Percentiles rank a stretch among this genome's conserved stretches.
phyloP scores from a whole-genome alignment of 2,113 vertebrate species.

The Sinocyclocheilus maitianheensis region DNA sequence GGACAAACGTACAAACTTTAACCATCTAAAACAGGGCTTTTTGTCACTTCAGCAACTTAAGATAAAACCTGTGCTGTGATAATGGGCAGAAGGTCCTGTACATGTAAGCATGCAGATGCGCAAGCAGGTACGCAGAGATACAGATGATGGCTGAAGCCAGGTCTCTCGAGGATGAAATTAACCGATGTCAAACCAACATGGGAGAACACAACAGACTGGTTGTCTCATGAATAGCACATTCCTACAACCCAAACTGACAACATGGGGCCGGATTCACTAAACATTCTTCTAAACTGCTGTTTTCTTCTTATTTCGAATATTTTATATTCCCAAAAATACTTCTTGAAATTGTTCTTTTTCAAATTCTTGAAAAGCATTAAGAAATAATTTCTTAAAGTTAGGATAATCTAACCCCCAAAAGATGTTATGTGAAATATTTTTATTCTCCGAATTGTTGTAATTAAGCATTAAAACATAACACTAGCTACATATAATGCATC shows the following conservation, averaged over 20 bases:
- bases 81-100: neutral
- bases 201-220: neutral
- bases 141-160: neutral
- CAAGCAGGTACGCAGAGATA: neutral
- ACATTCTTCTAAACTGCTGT: too few relatives aligned
- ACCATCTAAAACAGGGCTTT: neutral
- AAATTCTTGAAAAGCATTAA: too few relatives aligned
- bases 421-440: too few relatives aligned
- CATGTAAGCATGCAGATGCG: conserved; percentile 10
- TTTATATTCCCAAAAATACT: too few relatives aligned
- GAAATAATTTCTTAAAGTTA: too few relatives aligned
- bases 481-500: too few relatives aligned
- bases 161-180: conserved; percentile 24
- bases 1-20: neutral
- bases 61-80: neutral
- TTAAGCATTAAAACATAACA: too few relatives aligned
- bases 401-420: too few relatives aligned
- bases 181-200: conserved; percentile 8
- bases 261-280: too few relatives aligned
- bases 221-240: conserved; percentile 15
- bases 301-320: too few relatives aligned
- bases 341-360: too few relatives aligned
- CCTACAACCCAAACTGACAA: neutral
- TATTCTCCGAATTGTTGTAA: too few relatives aligned
- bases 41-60: neutral